A percentile compares a stretch with the other conserved stretches of the same genome.
phyloP scores from a whole-genome alignment of 2,113 vertebrate species.

The Melanerpes aurifrons region DNA sequence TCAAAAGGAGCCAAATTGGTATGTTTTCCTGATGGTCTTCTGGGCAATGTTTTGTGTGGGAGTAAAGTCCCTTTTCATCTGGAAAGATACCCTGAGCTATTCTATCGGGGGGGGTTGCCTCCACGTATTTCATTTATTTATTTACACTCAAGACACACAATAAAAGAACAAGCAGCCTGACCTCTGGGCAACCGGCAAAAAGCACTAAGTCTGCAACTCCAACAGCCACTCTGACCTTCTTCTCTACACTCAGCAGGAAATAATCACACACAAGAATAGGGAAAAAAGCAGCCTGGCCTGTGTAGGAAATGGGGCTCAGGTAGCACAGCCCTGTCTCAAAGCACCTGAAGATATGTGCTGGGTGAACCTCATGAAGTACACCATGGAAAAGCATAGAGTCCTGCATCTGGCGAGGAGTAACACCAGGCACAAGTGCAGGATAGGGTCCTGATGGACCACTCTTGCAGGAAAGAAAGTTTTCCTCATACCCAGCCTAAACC shows the following conservation, averaged over 20 bases:
- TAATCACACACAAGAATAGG: neutral
- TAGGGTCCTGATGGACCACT: too few species aligned
- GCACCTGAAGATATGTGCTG: neutral
- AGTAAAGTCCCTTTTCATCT: constrained; percentile 16
- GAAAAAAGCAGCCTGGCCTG: neutral
- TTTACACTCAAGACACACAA: neutral
- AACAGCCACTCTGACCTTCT: neutral
- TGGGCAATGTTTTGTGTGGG: neutral
- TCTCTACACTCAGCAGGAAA: neutral
- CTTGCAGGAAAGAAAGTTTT: too few species aligned
- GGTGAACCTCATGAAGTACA: too few species aligned
- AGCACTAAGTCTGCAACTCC: neutral
- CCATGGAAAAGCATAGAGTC: too few species aligned
- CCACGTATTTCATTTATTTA: constrained; percentile 33
- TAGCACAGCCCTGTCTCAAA: neutral
- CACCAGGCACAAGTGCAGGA: too few species aligned
- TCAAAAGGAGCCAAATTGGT: constrained; percentile 26
- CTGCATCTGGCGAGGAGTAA: too few species aligned
- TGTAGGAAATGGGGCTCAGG: neutral
- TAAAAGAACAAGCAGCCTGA: constrained; percentile 32
- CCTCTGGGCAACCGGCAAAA: constrained; percentile 29
- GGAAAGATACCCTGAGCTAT: neutral
- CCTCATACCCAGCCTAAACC: too few species aligned
- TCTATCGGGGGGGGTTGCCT: neutral
- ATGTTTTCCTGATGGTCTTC: neutral